Evolutionary conservation across 2,113 vertebrate genomes (phyloP).

Genomic region (Macquaria australasica): DNA sequence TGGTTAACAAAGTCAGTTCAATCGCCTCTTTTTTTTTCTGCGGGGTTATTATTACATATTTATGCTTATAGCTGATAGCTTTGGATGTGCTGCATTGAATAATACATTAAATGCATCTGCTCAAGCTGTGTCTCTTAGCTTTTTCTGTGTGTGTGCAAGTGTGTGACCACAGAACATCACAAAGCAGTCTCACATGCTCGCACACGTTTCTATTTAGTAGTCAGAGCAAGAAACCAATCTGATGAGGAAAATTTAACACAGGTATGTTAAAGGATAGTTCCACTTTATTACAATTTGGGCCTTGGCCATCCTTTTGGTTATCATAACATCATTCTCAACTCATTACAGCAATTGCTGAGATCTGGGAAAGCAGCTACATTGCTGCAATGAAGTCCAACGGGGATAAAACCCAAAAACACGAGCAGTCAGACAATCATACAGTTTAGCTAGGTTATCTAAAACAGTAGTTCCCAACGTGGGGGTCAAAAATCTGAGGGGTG

Average conservation of each 20-base stretch:
- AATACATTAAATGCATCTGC: slow-evolving; percentile 83
- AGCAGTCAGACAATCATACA: background rate
- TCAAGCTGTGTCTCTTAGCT: slow-evolving; percentile 65
- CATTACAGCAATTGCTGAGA: background rate
- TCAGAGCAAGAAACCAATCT: slow-evolving; percentile 2
- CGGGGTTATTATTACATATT: slow-evolving; percentile 77
- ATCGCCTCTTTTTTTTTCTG: slow-evolving; percentile 37
- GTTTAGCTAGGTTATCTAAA: background rate
- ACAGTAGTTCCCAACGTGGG: background rate
- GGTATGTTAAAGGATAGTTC: background rate
- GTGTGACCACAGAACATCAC: slow-evolving; percentile 44
- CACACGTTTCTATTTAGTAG: slow-evolving; percentile 38
- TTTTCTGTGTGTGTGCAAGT: slow-evolving; percentile 41
- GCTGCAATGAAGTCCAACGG: background rate
- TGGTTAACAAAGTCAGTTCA: slow-evolving; percentile 42
- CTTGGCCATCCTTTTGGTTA: background rate
- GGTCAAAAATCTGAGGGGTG: background rate
- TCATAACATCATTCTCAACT: background rate
- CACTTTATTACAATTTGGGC: background rate
- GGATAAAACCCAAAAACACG: background rate
- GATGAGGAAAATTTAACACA: slow-evolving; percentile 34
- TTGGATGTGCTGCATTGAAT: slow-evolving; percentile 79
- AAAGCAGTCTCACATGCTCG: slow-evolving; percentile 23
- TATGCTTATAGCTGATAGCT: slow-evolving; percentile 72
- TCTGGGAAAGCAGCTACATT: background rate